A percentile compares a stretch with the other conserved stretches of the same genome.
These are phyloP conservation scores for Sapayoa aenigma DNA, from an alignment of 2,113 vertebrate genomes.

Conservation along the genomic window DNA sequence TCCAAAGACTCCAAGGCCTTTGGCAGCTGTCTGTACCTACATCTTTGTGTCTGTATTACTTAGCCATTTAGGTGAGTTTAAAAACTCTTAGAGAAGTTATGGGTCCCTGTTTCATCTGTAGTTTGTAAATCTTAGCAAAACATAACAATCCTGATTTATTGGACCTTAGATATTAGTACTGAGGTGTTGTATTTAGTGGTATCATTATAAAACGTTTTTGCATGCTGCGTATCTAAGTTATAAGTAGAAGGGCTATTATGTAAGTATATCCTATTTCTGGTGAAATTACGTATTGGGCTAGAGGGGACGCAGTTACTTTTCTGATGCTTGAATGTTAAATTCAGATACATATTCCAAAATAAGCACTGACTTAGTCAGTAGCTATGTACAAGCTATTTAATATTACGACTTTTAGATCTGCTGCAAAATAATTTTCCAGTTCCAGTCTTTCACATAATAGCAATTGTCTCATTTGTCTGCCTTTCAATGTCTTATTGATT, in stretches of 20 bases:
- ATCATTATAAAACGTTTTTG: not conserved
- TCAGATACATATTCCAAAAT: not conserved
- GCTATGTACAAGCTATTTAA: not conserved
- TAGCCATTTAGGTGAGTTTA: not conserved
- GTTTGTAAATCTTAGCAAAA: not conserved
- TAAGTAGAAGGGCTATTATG: not conserved
- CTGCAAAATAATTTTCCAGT: not conserved
- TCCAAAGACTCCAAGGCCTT: not conserved
- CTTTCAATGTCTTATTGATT: not conserved
- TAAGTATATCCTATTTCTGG: not conserved
- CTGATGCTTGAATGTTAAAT: not conserved
- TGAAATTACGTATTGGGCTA: rapidly evolving
- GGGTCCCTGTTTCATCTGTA: not conserved
- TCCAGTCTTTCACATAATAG: not conserved
- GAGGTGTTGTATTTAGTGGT: not conserved
- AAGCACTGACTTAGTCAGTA: not conserved
- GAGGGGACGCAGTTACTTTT: not conserved
- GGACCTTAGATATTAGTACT: not conserved
- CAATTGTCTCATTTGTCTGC: not conserved
- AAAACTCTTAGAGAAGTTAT: not conserved
- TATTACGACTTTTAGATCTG: not conserved
- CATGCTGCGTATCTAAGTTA: not conserved
- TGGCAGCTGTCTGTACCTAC: not conserved
- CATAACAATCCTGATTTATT: not conserved
- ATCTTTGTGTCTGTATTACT: not conserved